These are phyloP conservation scores for Mola mola DNA, from an alignment of 2,113 vertebrate species.

Conservation along the genomic window DNA sequence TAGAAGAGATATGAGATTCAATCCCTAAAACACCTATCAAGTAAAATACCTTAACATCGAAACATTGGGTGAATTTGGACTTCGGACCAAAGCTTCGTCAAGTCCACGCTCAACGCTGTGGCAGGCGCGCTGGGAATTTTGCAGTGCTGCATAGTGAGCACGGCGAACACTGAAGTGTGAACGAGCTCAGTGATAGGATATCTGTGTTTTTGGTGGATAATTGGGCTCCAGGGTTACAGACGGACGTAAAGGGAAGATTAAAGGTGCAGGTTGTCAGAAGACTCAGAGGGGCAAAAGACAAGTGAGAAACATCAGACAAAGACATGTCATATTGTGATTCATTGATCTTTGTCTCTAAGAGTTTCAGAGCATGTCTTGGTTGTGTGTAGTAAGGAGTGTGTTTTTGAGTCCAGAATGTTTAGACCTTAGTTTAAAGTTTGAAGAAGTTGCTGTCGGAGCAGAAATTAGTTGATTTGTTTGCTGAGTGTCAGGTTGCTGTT, in stretches of 20 bases:
- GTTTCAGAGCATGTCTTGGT: not conserved
- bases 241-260: slow-evolving; percentile 41
- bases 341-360: slow-evolving; percentile 21
- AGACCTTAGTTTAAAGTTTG: slow-evolving; percentile 22
- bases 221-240: slow-evolving; percentile 71
- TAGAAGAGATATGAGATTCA: slow-evolving; percentile 27
- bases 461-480: slow-evolving; percentile 9
- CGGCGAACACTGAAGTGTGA: slow-evolving; percentile 60
- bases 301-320: slow-evolving; percentile 27
- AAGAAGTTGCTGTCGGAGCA: not conserved
- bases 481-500: slow-evolving; percentile 6
- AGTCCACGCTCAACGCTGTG: slow-evolving; percentile 29
- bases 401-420: slow-evolving; percentile 6
- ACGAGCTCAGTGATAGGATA: slow-evolving; percentile 69
- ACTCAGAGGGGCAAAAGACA: slow-evolving; percentile 28
- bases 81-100: not conserved
- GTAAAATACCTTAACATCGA: slow-evolving; percentile 36
- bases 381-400: not conserved
- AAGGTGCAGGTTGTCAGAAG: slow-evolving; percentile 54
- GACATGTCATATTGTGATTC: slow-evolving; percentile 39
- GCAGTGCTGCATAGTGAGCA: slow-evolving; percentile 29
- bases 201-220: slow-evolving; percentile 70
- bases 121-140: slow-evolving; percentile 64
- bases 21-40: slow-evolving; percentile 47
- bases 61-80: slow-evolving; percentile 33